Base-by-base conservation (phyloP, 2,113 vertebrate species). In the Aegypius monachus region DNA sequence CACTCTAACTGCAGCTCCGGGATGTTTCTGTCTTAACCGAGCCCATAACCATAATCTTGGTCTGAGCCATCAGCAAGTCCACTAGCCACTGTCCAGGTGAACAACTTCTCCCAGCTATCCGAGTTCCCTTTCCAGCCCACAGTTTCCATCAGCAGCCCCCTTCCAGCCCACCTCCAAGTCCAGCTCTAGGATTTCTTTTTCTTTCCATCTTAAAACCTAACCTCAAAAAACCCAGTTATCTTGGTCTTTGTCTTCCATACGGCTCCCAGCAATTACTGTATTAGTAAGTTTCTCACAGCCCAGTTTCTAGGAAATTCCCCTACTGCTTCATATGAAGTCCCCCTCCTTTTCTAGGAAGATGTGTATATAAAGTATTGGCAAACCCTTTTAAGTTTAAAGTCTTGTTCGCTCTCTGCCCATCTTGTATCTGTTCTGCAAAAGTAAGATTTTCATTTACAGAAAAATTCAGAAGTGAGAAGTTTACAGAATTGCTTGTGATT, bases 11-110 rank as follows among this genome's bases (percentile, higher is more conserved):
- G 45, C 62, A 75, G 42, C 38, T 59, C 43, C 13, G 10, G 70
- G 22, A 19, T 45, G 5, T 70, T 13, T 53, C 73, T 53, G 18
- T 88, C 11, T 9, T 22, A 66, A 13, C 20, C 0, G 0, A 71
- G 42, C 21, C 81, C 31, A 1, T n/a, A 34, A 14, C 14, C 8
- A 1, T 48, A 5, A 26, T 25, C n/a, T 74, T 7, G 0, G 3
- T 21, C 21, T 53, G 67, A 88, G 45, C 42, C 27, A 34, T 20
- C 65, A 32, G 3, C 18, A 32, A 42, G n/a, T 22, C 34, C n/a
- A 1, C 32, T 22, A 18, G 23, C 61, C 31, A 3, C 38, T 80
- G 56, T 36, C 10, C 22, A 8, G 32, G 3, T 40, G 21, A 68
- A 26, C 40, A 73, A 1, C n/a, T 42, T 38, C 43, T 70, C 71